Evolutionary conservation across 1,140 invertebrate genomes (phyloP), one percentile per base, ranked within the genome.

Genomic region (Procambarus clarkii): DNA sequence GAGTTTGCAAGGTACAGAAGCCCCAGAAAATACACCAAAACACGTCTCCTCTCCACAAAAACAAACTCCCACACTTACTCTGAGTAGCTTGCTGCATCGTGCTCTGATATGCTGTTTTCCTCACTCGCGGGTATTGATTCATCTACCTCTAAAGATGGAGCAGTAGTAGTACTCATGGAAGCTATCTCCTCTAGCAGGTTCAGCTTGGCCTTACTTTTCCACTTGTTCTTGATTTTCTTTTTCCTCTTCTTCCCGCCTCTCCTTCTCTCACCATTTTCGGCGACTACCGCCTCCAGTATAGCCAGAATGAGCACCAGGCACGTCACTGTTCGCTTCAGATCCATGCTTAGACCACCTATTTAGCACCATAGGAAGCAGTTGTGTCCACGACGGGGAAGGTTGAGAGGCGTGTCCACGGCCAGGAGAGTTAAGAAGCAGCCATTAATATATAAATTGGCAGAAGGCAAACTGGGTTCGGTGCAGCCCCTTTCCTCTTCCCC

Each of bases 201-300:
- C 45, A 54, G 4, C 9, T 69, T 83, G 13, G 46, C 81, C 45
- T 83, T 83, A 83, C 54, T 69, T 45, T 64, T 83, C 81, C 81
- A 83, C 58, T 83, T 83, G 18, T 69, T 83, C 45, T 46, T 69
- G n/a, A 54, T 69, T 83, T 83, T 83, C 81, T 83, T 83, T 83
- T 45, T 83, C 81, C 13, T 83, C 21, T 24, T 83, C 34, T 46
- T 83, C 15, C 69, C 69, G 3, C 46, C 46, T 69, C 45, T 83
- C 81, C 60, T 69, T 24, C 60, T 82, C 9, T 83, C 81, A 69
- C 81, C 81, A 83, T 46, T 64, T 83, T 83, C 81, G 18, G 81
- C 81, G 34, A 69, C 50, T n/a, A 82, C 81, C 58, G 45, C 81
- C 1, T 83, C 58, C 34, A 83, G 21, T 64, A 83, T 83, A 9